Evolutionary conservation across 2,797 vertebrate genomes (phyloP), one percentile per base, ranked within the genome.

Genomic region (Moxostoma hubbsi): DNA sequence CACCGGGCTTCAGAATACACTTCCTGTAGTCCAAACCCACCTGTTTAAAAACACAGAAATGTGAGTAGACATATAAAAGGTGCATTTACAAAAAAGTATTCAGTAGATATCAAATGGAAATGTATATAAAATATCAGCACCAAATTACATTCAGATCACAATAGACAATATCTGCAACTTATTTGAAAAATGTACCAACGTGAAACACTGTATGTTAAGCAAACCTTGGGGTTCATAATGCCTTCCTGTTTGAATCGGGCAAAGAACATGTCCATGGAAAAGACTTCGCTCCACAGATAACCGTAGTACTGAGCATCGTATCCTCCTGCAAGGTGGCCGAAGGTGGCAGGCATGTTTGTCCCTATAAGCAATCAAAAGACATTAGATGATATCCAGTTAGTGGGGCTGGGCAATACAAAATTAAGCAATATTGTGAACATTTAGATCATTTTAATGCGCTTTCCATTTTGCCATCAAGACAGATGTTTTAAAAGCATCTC

Each of bases 281-380:
- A 99, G 6, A 99, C 98, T 81, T 98, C 97, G 2, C 97, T 99
- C 98, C 97, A 99, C 71, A 99, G 93, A 90, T 99, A 99, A 71
- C 98, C 97, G 0, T 99, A 99, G 89, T 99, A 99, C 91, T 98
- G 98, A 0, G 97, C 97, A 0, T 99, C 97, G 0, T 99, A 99
- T 51, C 97, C 97, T 0, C 97, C 97, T 0, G 96, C 97, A 82
- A 99, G 86, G 89, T 99, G 98, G 13, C 97, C 97, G 0, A 99
- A 99, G 0, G 97, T 98, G 0, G 97, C 97, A 0, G 96, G 97
- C 98, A 99, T 99, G 92, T 98, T 97, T 3, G 97, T 98, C 12
- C 94, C 97, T 98, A 70, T 15, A 46, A 8, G 5, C 9, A 24
- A 64, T 64, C 7, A 64, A 64, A 64, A 24, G 24, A 24, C 24